Conservation (phyloP, 1,140 invertebrate genomes). For the Gyrodactylus bullatarudis region DNA sequence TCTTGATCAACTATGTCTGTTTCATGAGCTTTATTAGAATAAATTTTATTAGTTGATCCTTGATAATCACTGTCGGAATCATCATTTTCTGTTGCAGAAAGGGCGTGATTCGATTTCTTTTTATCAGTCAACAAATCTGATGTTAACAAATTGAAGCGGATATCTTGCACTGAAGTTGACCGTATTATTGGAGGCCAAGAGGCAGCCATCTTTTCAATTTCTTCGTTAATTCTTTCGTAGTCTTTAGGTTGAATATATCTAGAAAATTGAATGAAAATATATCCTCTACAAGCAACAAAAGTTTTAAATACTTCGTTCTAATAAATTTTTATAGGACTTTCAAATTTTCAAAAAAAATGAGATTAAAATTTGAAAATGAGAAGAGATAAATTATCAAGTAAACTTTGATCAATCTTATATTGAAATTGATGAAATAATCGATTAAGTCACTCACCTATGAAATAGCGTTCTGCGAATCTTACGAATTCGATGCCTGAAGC, state of each 20-base stretch:
- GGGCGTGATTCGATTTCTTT: neutral
- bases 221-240: conserved; percentile 5
- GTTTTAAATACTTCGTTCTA: neutral
- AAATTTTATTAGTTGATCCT: neutral
- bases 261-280: neutral
- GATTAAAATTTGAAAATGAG: neutral
- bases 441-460: neutral
- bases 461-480: neutral
- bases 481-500: neutral
- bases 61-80: neutral
- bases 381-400: neutral
- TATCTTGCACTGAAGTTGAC: neutral
- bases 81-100: neutral
- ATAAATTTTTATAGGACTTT: neutral
- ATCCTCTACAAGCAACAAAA: neutral
- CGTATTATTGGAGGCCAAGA: conserved; percentile 4
- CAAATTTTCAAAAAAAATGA: neutral
- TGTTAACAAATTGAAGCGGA: neutral
- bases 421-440: neutral
- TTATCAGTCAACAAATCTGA: neutral
- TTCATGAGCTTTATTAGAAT: neutral
- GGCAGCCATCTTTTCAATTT: neutral
- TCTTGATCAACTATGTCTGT: no score
- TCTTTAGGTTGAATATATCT: neutral
- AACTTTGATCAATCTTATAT: neutral